Evolutionary conservation across 2,113 vertebrate genomes (phyloP).

Genomic region (Dipodomys spectabilis): DNA sequence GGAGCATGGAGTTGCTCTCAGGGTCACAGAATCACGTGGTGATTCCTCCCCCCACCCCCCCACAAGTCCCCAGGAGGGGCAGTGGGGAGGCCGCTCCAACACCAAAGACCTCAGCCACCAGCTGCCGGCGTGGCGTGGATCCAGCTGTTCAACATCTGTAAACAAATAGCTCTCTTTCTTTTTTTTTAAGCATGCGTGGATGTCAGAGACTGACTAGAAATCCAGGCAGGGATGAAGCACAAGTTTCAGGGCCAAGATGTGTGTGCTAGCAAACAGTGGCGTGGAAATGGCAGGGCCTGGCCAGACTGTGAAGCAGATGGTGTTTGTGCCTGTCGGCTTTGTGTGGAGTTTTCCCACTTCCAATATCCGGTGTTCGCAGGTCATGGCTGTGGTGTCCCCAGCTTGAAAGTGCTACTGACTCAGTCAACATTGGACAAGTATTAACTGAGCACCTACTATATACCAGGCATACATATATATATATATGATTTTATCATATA

Average conservation of each 20-base stretch:
- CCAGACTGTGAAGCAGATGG: neutral
- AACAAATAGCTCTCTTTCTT: neutral
- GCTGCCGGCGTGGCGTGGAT: neutral
- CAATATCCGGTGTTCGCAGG: neutral
- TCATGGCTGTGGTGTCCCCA: neutral
- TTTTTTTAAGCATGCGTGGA: neutral
- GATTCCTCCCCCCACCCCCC: no score
- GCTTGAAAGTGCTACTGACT: neutral
- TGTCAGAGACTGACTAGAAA: neutral
- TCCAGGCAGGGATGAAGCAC: neutral
- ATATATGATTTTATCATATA: no score
- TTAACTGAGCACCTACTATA: neutral
- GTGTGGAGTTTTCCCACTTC: neutral
- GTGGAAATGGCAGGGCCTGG: neutral
- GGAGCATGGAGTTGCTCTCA: neutral
- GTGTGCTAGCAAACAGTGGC: neutral
- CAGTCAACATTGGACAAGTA: neutral
- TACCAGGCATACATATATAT: no score
- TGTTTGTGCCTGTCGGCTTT: neutral
- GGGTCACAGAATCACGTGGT: neutral
- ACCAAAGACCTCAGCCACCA: neutral
- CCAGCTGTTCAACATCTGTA: slow-evolving; percentile 37
- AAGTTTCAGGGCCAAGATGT: neutral
- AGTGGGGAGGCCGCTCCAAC: fast-evolving
- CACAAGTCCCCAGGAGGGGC: neutral